These are phyloP conservation scores for Hiodon alosoides DNA, from an alignment of 2,113 vertebrate genomes.

Conservation along the genomic window DNA sequence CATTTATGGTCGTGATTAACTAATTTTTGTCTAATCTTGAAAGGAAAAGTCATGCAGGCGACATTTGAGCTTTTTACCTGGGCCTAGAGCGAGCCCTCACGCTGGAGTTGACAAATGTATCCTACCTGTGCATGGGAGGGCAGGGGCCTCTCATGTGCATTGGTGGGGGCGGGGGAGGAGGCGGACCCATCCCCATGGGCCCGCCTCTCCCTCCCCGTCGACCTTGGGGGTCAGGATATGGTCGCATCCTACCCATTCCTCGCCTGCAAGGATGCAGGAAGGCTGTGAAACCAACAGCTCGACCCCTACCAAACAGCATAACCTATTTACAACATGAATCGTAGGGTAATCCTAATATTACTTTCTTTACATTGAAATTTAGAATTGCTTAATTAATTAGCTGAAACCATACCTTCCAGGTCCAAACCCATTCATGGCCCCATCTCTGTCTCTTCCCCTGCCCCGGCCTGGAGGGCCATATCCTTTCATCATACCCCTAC, in stretches of 20 bases:
- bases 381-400: not conserved
- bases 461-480: slow-evolving; percentile 48
- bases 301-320: not conserved
- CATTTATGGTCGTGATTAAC: no score
- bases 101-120: no score
- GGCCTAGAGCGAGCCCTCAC: no score
- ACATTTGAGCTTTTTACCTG: no score
- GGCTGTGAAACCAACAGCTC: not conserved
- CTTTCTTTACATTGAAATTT: not conserved
- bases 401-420: slow-evolving; percentile 56
- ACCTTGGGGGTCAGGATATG: slow-evolving; percentile 57
- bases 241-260: slow-evolving; percentile 61
- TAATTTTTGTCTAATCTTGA: no score
- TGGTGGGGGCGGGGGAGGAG: slow-evolving; percentile 46
- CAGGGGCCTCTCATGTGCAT: slow-evolving; percentile 56
- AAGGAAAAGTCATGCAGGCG: no score
- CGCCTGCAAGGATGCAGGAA: slow-evolving; percentile 35
- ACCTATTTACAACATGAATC: not conserved
- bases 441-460: slow-evolving; percentile 50
- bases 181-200: slow-evolving; percentile 52
- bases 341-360: not conserved
- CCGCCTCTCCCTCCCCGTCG: slow-evolving; percentile 45
- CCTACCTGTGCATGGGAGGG: slow-evolving; percentile 56
- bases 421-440: slow-evolving; percentile 56
- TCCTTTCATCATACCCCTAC: slow-evolving; percentile 55